phyloP scores from a whole-genome alignment of 2,888 invertebrate genomes.

The Melanargia galathea region DNA sequence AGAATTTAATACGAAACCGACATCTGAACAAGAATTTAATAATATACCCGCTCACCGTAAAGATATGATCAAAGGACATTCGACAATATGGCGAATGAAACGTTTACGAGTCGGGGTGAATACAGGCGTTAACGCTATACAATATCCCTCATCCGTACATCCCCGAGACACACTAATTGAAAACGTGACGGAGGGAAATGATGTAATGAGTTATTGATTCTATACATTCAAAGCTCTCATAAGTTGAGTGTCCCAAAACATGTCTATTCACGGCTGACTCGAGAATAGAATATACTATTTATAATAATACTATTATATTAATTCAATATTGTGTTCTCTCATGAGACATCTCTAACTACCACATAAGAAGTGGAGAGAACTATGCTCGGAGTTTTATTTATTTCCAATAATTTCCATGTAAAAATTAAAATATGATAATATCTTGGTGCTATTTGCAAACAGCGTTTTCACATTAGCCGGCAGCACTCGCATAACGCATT shows the following conservation, averaged over 20 bases:
- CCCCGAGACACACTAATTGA: slow-evolving; percentile 68
- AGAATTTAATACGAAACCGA: slow-evolving; percentile 17
- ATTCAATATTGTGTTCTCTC: background rate
- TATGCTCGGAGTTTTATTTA: no score
- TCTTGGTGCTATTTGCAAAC: no score
- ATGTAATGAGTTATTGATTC: slow-evolving; percentile 46
- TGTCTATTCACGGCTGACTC: background rate
- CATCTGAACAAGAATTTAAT: slow-evolving; percentile 31
- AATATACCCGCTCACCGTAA: slow-evolving; percentile 30
- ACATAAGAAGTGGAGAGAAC: no score
- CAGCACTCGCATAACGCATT: no score
- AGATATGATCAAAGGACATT: slow-evolving; percentile 33
- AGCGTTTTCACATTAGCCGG: no score
- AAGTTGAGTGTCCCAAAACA: background rate
- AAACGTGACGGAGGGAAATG: slow-evolving; percentile 62
- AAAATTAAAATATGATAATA: no score
- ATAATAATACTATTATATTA: background rate
- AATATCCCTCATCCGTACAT: slow-evolving; percentile 23
- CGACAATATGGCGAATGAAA: slow-evolving; percentile 34
- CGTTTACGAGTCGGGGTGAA: slow-evolving; percentile 37
- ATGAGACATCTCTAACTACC: no score
- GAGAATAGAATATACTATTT: background rate
- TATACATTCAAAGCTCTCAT: slow-evolving; percentile 27
- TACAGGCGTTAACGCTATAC: slow-evolving; percentile 33
- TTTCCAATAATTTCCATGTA: no score